Base-by-base conservation (phyloP, 1,140 invertebrate species). In the Drosophila erecta region DNA sequence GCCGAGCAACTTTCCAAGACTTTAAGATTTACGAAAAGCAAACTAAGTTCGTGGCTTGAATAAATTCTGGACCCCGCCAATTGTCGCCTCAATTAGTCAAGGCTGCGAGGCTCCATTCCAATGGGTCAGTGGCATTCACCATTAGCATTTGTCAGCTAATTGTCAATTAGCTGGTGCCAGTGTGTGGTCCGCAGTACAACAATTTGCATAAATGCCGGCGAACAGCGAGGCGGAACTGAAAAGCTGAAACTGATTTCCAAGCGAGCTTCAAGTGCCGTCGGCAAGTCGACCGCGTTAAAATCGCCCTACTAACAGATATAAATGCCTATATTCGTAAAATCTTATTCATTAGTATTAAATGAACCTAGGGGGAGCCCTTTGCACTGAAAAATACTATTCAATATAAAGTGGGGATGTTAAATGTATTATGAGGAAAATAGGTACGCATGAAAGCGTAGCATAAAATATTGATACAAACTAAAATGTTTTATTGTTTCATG, bases 131-230 rank as follows among this genome's bases (percentile, higher is more conserved):
- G 37, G 37, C 53, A 41, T 67, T 67, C 40, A 24, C 50, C 65
- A 78, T 83, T 83, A 83, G 66, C 79, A 71, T 56, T 70, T 67
- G 74, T 54, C 41, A 54, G 61, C 75, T 83, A 86, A 86, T 86
- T 86, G 79, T n/a, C 66, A 55, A 83, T 73, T 89, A 54, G 74
- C 53, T 61, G 67, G 17, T 33, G 64, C 12, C 47, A 59, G 51
- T 53, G 56, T 74, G 56, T 60, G 44, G 43, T 54, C 40, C 6
- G 17, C 70, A 22, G 2, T 27, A 56, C 40, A 24, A 1, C 35
- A 75, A 84, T 71, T 74, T 64, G 46, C 72, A 79, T 58, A 69
- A 60, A 57, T 40, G 11, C 15, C 43, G 69, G 38, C 14, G 3
- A 54, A 15, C 14, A 11, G 20, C 10, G 7, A 5, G 12, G 24